These are phyloP conservation scores for Salmo trutta DNA, from an alignment of 2,797 vertebrate genomes.

Conservation along the genomic window DNA sequence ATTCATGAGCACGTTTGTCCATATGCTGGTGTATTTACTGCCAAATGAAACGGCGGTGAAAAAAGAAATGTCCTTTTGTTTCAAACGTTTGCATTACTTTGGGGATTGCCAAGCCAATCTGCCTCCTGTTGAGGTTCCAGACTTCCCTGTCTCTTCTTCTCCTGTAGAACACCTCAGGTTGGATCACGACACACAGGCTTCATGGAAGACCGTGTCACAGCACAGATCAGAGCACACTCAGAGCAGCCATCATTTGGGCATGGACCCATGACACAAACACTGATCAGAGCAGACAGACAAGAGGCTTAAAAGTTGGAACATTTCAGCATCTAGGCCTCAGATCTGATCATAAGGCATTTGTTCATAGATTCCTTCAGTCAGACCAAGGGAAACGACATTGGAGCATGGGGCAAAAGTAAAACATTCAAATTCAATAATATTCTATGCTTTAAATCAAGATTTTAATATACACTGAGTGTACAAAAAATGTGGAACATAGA, in stretches of 20 bases:
- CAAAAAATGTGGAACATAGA: not conserved
- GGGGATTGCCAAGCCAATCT: slow-evolving; percentile 71
- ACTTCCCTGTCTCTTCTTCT: slow-evolving; percentile 57
- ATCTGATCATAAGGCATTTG: not conserved
- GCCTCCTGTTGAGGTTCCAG: slow-evolving; percentile 66
- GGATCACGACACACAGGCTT: slow-evolving; percentile 34
- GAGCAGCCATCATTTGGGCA: slow-evolving; percentile 43
- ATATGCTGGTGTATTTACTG: slow-evolving; percentile 76
- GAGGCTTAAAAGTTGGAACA: slow-evolving; percentile 15
- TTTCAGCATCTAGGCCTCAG: slow-evolving; percentile 5
- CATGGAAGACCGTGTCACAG: slow-evolving; percentile 28
- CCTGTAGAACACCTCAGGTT: slow-evolving; percentile 46
- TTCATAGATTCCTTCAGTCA: slow-evolving; percentile 14
- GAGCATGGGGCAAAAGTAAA: not conserved
- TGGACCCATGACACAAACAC: slow-evolving; percentile 44
- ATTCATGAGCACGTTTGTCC: slow-evolving; percentile 65
- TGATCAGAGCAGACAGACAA: slow-evolving; percentile 52
- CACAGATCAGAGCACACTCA: slow-evolving; percentile 57
- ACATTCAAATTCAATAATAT: not conserved
- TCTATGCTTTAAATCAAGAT: not conserved
- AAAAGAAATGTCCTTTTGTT: slow-evolving; percentile 64
- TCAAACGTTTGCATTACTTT: slow-evolving; percentile 70
- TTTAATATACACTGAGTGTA: not conserved
- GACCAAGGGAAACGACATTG: slow-evolving; percentile 27
- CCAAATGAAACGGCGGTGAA: slow-evolving; percentile 64